Conservation (phyloP, 1,140 invertebrate genomes). For the Nylanderia fulva region DNA sequence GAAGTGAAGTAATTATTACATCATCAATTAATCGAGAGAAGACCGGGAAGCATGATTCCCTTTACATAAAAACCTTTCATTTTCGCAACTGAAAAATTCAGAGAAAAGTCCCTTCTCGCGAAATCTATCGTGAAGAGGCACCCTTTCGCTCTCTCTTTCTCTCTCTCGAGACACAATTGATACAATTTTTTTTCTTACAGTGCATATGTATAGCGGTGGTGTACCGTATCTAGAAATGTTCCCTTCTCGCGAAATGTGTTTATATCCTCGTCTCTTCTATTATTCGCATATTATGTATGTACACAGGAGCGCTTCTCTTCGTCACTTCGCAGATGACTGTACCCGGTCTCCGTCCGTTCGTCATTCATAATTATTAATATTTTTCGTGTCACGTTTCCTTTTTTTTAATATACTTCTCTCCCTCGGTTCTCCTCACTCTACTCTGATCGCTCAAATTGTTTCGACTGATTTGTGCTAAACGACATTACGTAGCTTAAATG, state of each 20-base stretch:
- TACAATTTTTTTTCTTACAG: constrained; percentile 39
- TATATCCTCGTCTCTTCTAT: constrained; percentile 26
- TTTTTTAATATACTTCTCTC: constrained; percentile 31
- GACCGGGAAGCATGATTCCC: not conserved
- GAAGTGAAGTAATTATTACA: constrained; percentile 17
- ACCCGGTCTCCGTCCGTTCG: constrained; percentile 55
- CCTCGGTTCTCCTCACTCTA: constrained; percentile 45
- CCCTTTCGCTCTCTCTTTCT: not conserved
- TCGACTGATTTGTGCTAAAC: constrained; percentile 82
- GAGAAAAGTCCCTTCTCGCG: not conserved
- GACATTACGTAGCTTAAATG: constrained; percentile 81
- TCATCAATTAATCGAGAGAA: constrained; percentile 12
- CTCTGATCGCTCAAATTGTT: constrained; percentile 23
- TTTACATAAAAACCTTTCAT: constrained; percentile 2
- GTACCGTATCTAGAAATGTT: constrained; percentile 65
- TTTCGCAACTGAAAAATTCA: not conserved
- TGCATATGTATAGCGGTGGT: constrained; percentile 65
- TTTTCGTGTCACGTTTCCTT: constrained; percentile 42
- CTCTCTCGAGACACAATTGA: not conserved
- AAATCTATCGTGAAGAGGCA: not conserved
- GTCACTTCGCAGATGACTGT: constrained; percentile 72
- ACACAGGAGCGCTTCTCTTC: constrained; percentile 73
- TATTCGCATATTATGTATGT: constrained; percentile 77
- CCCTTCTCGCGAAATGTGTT: constrained; percentile 46
- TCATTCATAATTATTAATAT: constrained; percentile 9